Evolutionary conservation across 2,797 vertebrate genomes (phyloP).

Genomic region (Oryzias dopingdopingensis): DNA sequence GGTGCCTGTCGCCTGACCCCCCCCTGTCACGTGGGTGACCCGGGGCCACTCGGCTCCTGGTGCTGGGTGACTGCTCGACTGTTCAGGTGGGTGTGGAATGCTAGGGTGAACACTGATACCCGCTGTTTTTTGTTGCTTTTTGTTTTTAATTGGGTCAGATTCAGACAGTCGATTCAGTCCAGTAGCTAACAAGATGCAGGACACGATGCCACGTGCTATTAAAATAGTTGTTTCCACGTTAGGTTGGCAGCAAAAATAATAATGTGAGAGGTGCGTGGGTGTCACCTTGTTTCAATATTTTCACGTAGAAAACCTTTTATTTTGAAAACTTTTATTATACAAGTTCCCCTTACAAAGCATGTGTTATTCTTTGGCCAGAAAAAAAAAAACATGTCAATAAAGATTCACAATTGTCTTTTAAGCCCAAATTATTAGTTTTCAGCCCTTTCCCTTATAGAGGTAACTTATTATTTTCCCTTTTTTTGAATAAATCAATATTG

Average conservation of each 20-base stretch:
- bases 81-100: slow-evolving; percentile 82
- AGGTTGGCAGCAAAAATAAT: slow-evolving; percentile 40
- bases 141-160: slow-evolving; percentile 12
- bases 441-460: too few species aligned
- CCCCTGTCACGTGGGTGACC: slow-evolving; percentile 78
- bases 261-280: slow-evolving; percentile 30
- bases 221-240: slow-evolving; percentile 48
- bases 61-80: slow-evolving; percentile 68
- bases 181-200: slow-evolving; percentile 43
- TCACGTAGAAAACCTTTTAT: too few species aligned
- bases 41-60: slow-evolving; percentile 70
- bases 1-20: slow-evolving; percentile 75
- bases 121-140: background rate
- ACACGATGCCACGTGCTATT: slow-evolving; percentile 53
- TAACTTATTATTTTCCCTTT: too few species aligned
- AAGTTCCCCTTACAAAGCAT: too few species aligned
- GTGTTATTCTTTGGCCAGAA: too few species aligned
- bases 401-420: too few species aligned
- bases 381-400: too few species aligned
- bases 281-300: slow-evolving; percentile 25
- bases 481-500: too few species aligned
- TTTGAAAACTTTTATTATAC: too few species aligned
- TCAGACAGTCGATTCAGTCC: slow-evolving; percentile 21
- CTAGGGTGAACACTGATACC: slow-evolving; percentile 22
- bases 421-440: too few species aligned